Evolutionary conservation across 1,140 invertebrate species (phyloP).

Genomic region (Globodera rostochiensis): DNA sequence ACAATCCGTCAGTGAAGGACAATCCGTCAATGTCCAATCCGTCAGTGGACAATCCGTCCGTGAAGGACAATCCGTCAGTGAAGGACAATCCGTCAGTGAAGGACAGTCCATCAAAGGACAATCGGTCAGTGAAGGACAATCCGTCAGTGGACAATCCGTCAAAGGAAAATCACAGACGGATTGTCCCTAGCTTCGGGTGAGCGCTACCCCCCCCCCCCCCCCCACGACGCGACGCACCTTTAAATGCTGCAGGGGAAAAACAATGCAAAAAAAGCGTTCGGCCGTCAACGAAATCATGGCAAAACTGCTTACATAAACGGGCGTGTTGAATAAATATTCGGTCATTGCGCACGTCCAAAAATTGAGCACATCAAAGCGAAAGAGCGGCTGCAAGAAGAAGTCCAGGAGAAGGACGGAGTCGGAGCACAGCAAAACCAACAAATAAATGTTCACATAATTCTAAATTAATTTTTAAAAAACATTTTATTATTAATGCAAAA

Average conservation of each 20-base stretch:
- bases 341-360: constrained; percentile 13
- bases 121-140: too few species aligned
- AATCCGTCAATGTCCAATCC: too few species aligned
- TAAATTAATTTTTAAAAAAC: background rate
- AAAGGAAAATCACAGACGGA: too few species aligned
- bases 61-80: too few species aligned
- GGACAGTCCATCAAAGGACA: too few species aligned
- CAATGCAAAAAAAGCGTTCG: constrained; percentile 25
- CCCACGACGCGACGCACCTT: background rate
- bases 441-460: constrained; percentile 28
- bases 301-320: constrained; percentile 27
- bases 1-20: too few species aligned
- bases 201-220: too few species aligned
- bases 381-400: constrained; percentile 8
- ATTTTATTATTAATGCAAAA: background rate
- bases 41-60: too few species aligned
- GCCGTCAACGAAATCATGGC: constrained; percentile 12
- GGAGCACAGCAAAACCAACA: constrained; percentile 18
- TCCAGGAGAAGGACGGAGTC: constrained; percentile 21
- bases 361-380: constrained; percentile 7
- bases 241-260: constrained; percentile 18
- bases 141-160: too few species aligned
- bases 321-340: constrained; percentile 20
- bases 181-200: too few species aligned
- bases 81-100: too few species aligned